These are phyloP conservation scores for Pteronura brasiliensis DNA, from an alignment of 2,113 vertebrate genomes.

Conservation along the genomic window DNA sequence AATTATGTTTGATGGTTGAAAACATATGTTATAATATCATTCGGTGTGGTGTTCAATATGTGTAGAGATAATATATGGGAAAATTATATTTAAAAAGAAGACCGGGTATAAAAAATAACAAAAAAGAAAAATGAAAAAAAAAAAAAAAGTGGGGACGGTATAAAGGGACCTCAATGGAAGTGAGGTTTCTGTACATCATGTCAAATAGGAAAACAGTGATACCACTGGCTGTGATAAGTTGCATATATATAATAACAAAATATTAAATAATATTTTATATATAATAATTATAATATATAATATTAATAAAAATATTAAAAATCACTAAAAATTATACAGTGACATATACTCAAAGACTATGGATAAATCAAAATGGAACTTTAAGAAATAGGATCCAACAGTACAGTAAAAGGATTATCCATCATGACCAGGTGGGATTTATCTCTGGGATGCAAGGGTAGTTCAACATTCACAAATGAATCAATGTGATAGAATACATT, in stretches of 20 bases:
- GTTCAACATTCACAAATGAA: too few species aligned
- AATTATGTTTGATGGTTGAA: background rate
- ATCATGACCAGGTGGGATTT: too few species aligned
- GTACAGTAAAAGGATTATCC: too few species aligned
- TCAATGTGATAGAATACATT: too few species aligned
- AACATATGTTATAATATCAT: background rate
- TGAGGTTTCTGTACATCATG: background rate
- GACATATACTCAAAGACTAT: background rate
- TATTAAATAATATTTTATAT: too few species aligned
- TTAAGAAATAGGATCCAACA: background rate
- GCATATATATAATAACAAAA: background rate
- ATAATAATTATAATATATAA: too few species aligned
- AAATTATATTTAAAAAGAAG: background rate
- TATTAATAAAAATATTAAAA: background rate
- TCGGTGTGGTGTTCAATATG: background rate
- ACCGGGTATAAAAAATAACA: background rate
- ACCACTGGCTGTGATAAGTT: background rate
- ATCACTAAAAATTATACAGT: background rate
- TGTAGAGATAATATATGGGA: background rate
- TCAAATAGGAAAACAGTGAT: constrained; percentile 10
- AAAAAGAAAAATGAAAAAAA: background rate
- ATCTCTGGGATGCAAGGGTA: too few species aligned
- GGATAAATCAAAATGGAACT: background rate
- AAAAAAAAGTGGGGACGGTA: background rate
- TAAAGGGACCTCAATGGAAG: background rate